Base-by-base conservation (phyloP, 2,888 invertebrate genomes). In the Chaetogeoica ovagalla region DNA sequence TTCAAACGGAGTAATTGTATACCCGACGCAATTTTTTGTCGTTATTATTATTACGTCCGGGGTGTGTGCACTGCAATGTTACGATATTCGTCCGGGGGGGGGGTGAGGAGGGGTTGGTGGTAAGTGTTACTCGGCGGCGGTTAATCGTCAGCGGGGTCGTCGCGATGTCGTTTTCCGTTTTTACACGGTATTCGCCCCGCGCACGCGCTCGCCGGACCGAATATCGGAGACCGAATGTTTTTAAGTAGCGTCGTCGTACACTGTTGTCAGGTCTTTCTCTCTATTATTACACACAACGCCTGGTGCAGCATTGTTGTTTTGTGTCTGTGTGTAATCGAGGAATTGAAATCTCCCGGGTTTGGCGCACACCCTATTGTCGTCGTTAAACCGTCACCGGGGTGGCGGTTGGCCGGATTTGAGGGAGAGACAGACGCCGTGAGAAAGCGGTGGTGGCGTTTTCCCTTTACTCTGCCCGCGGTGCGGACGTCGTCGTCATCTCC, bases 311-410 rank as follows among this genome's bases (percentile, higher is more conserved):
- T 70, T 57, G 69, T 73, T 62, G 57, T 70, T 21, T 21, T 66
- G 68, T 43, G 66, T 43, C 48, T n/a, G 65, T 23, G 65, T 66
- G 19, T 57, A 75, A 75, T 75, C 75, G 75, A 57, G 43, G 43
- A 66, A 66, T 75, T 75, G 65, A 75, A 75, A 75, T 75, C 66
- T 75, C 57, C 43, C n/a, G 57, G 75, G 75, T 75, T 75, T 66
- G 74, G 39, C 39, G 48, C 66, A 75, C 66, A 75, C 75, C 75
- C 75, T 75, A 75, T 66, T 75, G 75, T 75, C 70, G 63, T 75
- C 70, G 63, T 75, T 63, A 74, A 74, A 23, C 66, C n/a, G n/a
- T n/a, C n/a, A 17, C 1, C 13, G 39, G 9, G 7, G 43, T 21
- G 75, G 66, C 13, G 57, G 23, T 43, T 1, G 52, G 57, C 4